A percentile compares a stretch with the other conserved stretches of the same genome.
phyloP scores from a whole-genome alignment of 2,888 invertebrate species.

The Vanessa cardui region DNA sequence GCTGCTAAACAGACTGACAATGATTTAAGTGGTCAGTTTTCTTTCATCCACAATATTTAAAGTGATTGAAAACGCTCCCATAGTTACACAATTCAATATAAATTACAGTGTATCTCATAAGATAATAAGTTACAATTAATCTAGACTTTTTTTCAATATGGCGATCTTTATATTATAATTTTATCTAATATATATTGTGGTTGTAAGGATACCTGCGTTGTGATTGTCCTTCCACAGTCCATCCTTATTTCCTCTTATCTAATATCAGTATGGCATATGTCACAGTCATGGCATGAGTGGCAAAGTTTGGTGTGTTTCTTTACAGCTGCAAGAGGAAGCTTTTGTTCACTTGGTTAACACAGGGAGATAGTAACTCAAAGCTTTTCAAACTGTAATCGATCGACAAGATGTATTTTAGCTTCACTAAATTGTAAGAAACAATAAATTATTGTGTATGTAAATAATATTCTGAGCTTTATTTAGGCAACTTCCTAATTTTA shows the following conservation, averaged over 20 bases:
- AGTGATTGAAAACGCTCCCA: constrained; percentile 70
- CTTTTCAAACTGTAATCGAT: constrained; percentile 80
- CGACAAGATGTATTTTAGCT: constrained; percentile 81
- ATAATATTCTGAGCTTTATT: constrained; percentile 79
- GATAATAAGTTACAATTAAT: constrained; percentile 81
- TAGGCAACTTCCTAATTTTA: constrained; percentile 66
- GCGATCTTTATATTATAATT: constrained; percentile 84
- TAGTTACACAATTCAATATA: constrained; percentile 77
- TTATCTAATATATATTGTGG: constrained; percentile 88
- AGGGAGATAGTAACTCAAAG: constrained; percentile 75
- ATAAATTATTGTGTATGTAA: constrained; percentile 84
- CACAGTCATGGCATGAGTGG: constrained; percentile 61
- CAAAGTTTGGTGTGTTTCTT: constrained; percentile 68
- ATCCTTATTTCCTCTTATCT: constrained; percentile 61
- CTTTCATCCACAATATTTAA: constrained; percentile 83
- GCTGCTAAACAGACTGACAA: constrained; percentile 77
- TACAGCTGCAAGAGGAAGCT: constrained; percentile 72
- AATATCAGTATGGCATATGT: constrained; percentile 42
- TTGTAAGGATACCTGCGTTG: constrained; percentile 85
- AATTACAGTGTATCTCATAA: constrained; percentile 83
- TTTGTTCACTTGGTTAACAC: constrained; percentile 72
- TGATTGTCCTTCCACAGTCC: constrained; percentile 75
- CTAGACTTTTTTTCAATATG: constrained; percentile 82
- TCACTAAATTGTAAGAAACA: constrained; percentile 83
- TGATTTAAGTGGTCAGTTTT: constrained; percentile 76